Base-by-base conservation (phyloP, 64 coral and sea anemone genomes). In the Montipora efflorescens region DNA sequence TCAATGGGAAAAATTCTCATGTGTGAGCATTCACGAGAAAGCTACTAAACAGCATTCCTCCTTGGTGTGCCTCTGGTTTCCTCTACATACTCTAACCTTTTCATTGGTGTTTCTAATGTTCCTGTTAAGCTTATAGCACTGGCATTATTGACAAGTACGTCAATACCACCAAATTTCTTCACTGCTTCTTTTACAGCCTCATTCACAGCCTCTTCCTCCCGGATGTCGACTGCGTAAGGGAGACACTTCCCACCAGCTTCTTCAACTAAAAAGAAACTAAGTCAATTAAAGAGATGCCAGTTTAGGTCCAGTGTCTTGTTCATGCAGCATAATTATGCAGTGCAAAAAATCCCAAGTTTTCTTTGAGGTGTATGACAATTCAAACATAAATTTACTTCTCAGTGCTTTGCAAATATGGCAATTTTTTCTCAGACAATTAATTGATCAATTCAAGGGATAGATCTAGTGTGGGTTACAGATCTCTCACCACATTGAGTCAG, bases 91-190 rank as follows among this genome's bases (percentile, higher is more conserved):
- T 59, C 59, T 64, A 44, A 95, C 94, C 48, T 99, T 92, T 99
- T 96, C 94, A 96, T 96, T 44, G 92, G 89, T 84, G 94, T 95
- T 62, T 94, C 84, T 61, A 96, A 75, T 25, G 97, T 94, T 74
- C 94, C 94, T 72, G 91, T 89, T 43, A 94, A 88, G 45, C 83
- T 94, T 67, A 96, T 96, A 14, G 94, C 94, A 96, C 94, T 96
- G 71, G 94, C 94, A 82, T 99, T 99, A 79, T 99, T 99, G 22
- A 98, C 89, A 14, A 98, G 82, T n/a, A 98, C 93, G 5, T 98
- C 97, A 87, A 98, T 98, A 19, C 94, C 94, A 89, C 97, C 94
- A 96, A 99, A 99, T 48, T 89, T 99, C 88, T 93, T 94, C 36
- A 99, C 97, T 52, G 94, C 89, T 3, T 93, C 84, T 21, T 99